Base-by-base conservation (phyloP, 2,797 vertebrate species). In the Galaxias olidus region DNA sequence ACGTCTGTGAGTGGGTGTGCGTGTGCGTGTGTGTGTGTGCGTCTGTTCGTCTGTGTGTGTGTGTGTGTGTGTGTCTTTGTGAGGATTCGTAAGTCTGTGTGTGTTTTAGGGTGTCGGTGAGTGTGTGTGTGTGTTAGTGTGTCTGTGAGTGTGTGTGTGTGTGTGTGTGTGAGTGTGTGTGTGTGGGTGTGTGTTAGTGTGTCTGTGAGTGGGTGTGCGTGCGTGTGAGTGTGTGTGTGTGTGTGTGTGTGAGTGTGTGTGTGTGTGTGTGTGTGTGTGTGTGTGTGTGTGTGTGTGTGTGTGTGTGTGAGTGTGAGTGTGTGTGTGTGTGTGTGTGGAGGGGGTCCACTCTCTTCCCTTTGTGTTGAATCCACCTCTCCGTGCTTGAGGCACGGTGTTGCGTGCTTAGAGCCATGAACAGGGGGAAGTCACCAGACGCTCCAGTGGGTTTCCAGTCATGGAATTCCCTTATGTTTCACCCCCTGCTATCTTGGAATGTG, bases 161-260 rank as follows among this genome's bases (percentile, higher is more conserved):
- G 2, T 2, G 30, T n/a, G n/a, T n/a, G n/a, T 50, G 48, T n/a
- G 13, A 50, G 6, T n/a, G 1, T 13, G 48, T 7, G 14, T 50
- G n/a, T 9, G 14, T n/a, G 14, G 14, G 14, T 30, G 40, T 40
- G 12, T 12, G 8, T 58, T 9, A n/a, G 55, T n/a, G 30, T 41
- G 55, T 57, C 20, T 42, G 30, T 44, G 40, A 6, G 55, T 58
- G 55, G 42, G 55, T 17, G 55, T 58, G 56, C 13, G 10, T 45
- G 15, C 46, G 42, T 45, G 57, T 47, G 41, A 17, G 49, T 63
- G n/a, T 60, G 11, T 47, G 50, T 10, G 17, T 55, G 51, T 9
- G 15, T 63, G 17, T 9, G 52, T 64, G 52, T 15, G 11, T 55
- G 43, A 14, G 11, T 56, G 50, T 7, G 17, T 55, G 51, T 14